Conservation (phyloP, 2,797 vertebrate species). For the Acridotheres tristis region DNA sequence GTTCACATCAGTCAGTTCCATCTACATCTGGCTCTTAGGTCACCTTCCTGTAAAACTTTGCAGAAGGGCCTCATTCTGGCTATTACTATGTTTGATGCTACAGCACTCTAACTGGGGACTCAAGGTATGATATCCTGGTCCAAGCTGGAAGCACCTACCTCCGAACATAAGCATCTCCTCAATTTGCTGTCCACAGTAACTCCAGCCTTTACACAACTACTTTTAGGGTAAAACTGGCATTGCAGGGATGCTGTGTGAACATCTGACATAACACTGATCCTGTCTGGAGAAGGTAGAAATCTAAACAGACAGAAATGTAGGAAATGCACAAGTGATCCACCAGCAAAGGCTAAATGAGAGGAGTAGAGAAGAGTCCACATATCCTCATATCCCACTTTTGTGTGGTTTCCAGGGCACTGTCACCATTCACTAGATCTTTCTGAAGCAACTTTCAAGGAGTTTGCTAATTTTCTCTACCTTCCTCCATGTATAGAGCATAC, state of each 20-base stretch:
- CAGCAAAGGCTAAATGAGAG: background rate
- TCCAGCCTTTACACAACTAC: background rate
- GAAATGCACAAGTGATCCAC: background rate
- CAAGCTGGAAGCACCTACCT: background rate
- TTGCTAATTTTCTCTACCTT: background rate
- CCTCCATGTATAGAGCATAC: background rate
- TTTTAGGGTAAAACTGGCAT: background rate
- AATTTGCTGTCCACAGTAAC: background rate
- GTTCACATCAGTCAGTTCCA: background rate
- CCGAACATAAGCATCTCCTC: background rate
- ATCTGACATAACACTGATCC: background rate
- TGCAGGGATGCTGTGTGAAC: background rate
- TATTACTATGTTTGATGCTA: background rate
- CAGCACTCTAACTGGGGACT: background rate
- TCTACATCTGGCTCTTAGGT: background rate
- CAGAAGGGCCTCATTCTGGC: background rate
- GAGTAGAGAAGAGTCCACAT: background rate
- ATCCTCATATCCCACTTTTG: rapidly evolving
- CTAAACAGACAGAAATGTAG: background rate
- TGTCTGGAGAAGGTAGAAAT: background rate
- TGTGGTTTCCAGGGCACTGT: background rate
- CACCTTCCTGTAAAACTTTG: background rate
- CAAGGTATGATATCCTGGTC: background rate
- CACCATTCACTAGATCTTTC: background rate
- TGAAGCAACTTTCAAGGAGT: background rate